Conservation (phyloP, 2,888 invertebrate species). For the Opisthograptis luteolata region DNA sequence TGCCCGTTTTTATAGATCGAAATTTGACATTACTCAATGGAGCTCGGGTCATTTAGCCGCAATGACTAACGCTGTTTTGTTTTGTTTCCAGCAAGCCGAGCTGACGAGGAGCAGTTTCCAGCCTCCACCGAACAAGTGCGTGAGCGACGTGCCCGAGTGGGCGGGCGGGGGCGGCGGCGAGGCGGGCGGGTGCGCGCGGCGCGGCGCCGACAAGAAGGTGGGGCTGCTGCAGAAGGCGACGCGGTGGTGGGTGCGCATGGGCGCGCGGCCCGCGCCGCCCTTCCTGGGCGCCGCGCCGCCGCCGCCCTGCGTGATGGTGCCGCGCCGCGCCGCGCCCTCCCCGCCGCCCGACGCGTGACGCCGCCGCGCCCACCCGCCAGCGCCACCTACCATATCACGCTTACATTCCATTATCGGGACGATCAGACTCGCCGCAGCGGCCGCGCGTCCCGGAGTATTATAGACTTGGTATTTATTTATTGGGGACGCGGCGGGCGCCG, state of each 20-base stretch:
- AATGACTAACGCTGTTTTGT: too few relatives aligned
- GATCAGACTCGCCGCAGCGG: conserved; percentile 66
- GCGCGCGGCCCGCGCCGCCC: conserved; percentile 57
- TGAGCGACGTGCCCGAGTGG: conserved; percentile 87
- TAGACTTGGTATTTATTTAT: conserved; percentile 82
- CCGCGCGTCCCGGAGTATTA: conserved; percentile 74
- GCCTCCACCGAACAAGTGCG: conserved; percentile 87
- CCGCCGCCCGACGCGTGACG: conserved; percentile 60
- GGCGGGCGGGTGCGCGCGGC: conserved; percentile 33
- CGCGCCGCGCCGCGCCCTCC: conserved; percentile 56
- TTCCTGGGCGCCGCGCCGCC: conserved; percentile 36
- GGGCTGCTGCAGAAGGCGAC: conserved; percentile 81
- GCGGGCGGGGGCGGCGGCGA: conserved; percentile 58
- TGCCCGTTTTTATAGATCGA: too few relatives aligned
- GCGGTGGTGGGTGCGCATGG: conserved; percentile 82
- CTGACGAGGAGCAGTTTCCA: conserved; percentile 87
- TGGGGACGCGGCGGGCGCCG: conserved; percentile 55
- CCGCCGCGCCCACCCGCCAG: conserved; percentile 54
- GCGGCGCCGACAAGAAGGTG: conserved; percentile 70
- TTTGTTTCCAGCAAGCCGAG: conserved; percentile 85
- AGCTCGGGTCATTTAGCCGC: too few relatives aligned
- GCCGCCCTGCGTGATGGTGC: conserved; percentile 48
- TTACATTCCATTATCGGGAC: conserved; percentile 83
- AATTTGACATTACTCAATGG: too few relatives aligned
- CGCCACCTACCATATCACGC: conserved; percentile 69